Evolutionary conservation across 2,113 vertebrate genomes (phyloP).

Genomic region (Hippoglossus stenolepis): DNA sequence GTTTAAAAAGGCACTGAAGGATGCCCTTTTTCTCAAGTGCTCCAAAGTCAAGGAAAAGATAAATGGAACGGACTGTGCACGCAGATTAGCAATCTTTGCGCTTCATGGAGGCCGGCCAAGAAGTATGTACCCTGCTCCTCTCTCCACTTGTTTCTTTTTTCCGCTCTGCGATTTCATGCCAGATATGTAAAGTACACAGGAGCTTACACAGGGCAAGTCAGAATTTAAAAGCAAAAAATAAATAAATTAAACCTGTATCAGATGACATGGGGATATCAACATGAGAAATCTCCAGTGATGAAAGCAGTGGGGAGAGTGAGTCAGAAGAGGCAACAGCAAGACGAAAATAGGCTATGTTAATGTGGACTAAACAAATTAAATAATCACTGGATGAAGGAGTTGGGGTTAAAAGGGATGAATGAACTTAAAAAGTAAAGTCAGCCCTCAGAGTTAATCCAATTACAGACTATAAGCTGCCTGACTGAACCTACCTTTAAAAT

Average conservation of each 20-base stretch:
- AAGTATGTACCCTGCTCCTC: constrained; percentile 33
- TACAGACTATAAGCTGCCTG: constrained; percentile 19
- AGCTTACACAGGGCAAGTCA: constrained; percentile 16
- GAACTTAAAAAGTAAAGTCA: constrained; percentile 31
- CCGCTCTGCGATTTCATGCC: constrained; percentile 66
- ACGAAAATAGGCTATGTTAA: constrained; percentile 16
- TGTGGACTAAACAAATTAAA: constrained; percentile 33
- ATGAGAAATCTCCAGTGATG: constrained; percentile 55
- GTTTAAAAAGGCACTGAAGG: constrained; percentile 30
- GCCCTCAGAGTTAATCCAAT: constrained; percentile 38
- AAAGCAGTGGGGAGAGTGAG: constrained; percentile 31
- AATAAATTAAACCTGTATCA: constrained; percentile 39
- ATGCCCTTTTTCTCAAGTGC: constrained; percentile 31
- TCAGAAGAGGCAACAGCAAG: constrained; percentile 15
- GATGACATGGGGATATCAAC: constrained; percentile 62
- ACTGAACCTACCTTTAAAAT: constrained; percentile 21
- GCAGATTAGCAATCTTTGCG: constrained; percentile 49
- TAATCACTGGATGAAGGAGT: constrained; percentile 16
- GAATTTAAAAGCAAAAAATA: constrained; percentile 36
- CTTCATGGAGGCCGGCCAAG: constrained; percentile 51
- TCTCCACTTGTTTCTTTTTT: constrained; percentile 54
- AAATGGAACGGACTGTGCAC: constrained; percentile 13
- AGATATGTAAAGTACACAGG: constrained; percentile 68
- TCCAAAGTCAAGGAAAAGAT: constrained; percentile 37
- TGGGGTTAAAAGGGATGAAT: constrained; percentile 43